Conservation (phyloP, 2,113 vertebrate species). For the Calidris pugnax region DNA sequence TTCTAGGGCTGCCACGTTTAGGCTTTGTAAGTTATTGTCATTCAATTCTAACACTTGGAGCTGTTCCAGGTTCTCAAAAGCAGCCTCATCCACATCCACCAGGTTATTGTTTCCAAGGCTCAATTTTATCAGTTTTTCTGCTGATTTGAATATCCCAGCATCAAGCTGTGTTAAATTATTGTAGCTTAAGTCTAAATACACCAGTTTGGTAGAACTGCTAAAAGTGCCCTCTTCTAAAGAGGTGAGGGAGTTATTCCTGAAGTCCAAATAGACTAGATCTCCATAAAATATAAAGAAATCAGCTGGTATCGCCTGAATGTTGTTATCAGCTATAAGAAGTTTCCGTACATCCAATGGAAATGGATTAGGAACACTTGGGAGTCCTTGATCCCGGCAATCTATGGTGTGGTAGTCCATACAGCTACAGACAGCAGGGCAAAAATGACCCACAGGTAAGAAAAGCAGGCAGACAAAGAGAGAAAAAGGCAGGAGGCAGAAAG, state of each 20-base stretch:
- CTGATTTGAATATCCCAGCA: slow-evolving; percentile 87
- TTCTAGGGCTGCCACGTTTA: slow-evolving; percentile 85
- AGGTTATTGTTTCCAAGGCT: slow-evolving; percentile 91
- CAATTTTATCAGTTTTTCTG: slow-evolving; percentile 88
- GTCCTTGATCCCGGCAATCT: slow-evolving; percentile 86
- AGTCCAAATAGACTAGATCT: slow-evolving; percentile 94
- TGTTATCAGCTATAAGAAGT: slow-evolving; percentile 91
- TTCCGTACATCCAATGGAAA: slow-evolving; percentile 94
- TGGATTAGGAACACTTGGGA: slow-evolving; percentile 87
- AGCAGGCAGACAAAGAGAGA: slow-evolving; percentile 59
- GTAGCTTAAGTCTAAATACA: slow-evolving; percentile 93
- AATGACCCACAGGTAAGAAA: slow-evolving; percentile 64
- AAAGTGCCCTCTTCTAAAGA: slow-evolving; percentile 90
- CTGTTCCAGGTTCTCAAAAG: slow-evolving; percentile 90
- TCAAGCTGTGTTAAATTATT: slow-evolving; percentile 93
- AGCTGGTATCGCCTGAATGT: slow-evolving; percentile 88
- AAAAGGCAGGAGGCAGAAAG: slow-evolving; percentile 69
- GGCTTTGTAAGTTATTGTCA: slow-evolving; percentile 86
- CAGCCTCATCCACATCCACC: slow-evolving; percentile 87
- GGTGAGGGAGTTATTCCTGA: slow-evolving; percentile 93
- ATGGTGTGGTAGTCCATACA: slow-evolving; percentile 92
- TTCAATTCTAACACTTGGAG: slow-evolving; percentile 93
- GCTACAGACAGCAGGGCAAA: slow-evolving; percentile 86
- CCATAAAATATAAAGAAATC: slow-evolving; percentile 96
- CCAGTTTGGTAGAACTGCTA: slow-evolving; percentile 89